Evolutionary conservation across 2,797 vertebrate genomes (phyloP), one percentile per base, ranked within the genome.

Genomic region (Erpetoichthys calabaricus): DNA sequence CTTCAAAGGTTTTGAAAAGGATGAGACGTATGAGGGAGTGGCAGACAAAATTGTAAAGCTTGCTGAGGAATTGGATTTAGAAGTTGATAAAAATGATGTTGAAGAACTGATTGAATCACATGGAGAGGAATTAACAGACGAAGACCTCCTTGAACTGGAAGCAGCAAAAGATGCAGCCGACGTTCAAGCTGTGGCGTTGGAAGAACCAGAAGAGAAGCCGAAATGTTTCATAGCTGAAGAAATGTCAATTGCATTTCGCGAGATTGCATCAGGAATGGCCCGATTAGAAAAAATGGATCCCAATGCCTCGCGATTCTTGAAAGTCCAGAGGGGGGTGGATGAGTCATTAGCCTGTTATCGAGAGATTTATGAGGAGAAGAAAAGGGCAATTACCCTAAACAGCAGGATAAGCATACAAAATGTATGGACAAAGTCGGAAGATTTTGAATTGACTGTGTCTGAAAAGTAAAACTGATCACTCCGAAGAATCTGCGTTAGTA

Each of bases 51-150:
- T 53, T 2, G 47, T 58, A 42, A 42, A 44, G 0, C 55, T 64
- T 3, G 57, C 59, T 9, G 59, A 56, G 44, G 56, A 4, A 7
- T 4, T 57, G 41, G 53, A 58, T 45, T 45, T 67, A 3, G 46
- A 44, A 61, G 56, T 58, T 8, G 5, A 62, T 10, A 50, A 45
- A 45, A 58, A 63, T 5, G 57, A 56, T 44, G 56, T 57, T 1
- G 45, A 60, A 45, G 59, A 51, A 45, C 44, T 61, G 47, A 56
- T 67, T n/a, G 42, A 6, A 51, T 56, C 57, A 4, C 61, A 59
- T 0, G 44, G 63, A 8, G 62, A 58, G 4, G 57, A 51, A 54
- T 51, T 68, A 7, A 64, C 68, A 0, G 63, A 65, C 5, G 54
- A 61, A 45, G 51, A 44, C 41, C 53, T 52, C 43, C 45, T 55